Evolutionary conservation across 2,797 vertebrate genomes (phyloP).

Genomic region (Channallabes apus): DNA sequence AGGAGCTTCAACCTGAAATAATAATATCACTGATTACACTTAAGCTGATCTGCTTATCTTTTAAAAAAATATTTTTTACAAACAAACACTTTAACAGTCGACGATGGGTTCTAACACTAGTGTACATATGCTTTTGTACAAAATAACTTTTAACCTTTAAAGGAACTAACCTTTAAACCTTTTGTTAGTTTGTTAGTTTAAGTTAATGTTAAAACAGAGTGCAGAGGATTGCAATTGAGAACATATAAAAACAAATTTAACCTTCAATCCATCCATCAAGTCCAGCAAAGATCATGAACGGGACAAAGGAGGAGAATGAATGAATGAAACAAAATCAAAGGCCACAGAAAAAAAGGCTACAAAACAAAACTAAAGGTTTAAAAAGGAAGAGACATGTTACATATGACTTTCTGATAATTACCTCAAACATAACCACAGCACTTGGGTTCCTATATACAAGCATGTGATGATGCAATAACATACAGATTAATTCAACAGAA

Average conservation of each 20-base stretch:
- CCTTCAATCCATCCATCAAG: neutral
- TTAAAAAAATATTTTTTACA: no score
- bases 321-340: neutral
- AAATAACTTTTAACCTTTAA: neutral
- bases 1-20: no score
- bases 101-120: no score
- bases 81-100: no score
- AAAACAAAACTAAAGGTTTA: neutral
- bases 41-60: no score
- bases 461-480: neutral
- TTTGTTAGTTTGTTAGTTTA: no score
- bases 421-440: neutral
- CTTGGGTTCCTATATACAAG: neutral
- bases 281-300: neutral
- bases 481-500: neutral
- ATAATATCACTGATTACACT: no score
- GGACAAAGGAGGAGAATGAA: neutral
- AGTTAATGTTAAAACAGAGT: no score
- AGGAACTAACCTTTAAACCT: neutral
- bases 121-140: neutral
- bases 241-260: neutral
- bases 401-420: neutral
- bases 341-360: neutral
- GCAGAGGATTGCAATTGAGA: neutral
- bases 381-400: neutral